phyloP scores from a whole-genome alignment of 2,797 vertebrate species.

The Syngnathus rostellatus region DNA sequence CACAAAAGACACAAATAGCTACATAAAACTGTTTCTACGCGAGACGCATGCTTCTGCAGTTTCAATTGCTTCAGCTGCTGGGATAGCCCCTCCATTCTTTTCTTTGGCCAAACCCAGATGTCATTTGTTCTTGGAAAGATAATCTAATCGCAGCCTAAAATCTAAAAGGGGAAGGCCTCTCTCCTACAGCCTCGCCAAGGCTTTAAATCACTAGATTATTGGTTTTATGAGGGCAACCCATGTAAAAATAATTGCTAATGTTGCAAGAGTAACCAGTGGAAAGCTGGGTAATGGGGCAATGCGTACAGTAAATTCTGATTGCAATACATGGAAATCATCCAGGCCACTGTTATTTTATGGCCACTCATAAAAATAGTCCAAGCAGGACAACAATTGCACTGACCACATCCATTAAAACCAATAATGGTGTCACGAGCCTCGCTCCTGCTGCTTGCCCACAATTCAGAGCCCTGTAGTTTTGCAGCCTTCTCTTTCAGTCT shows the following conservation, averaged over 20 bases:
- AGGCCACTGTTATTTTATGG: slow-evolving; percentile 70
- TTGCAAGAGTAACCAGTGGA: slow-evolving; percentile 74
- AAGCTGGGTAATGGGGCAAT: slow-evolving; percentile 77
- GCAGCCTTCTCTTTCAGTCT: not conserved
- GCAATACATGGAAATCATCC: slow-evolving; percentile 75
- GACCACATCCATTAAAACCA: slow-evolving; percentile 62
- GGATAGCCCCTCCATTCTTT: slow-evolving; percentile 15
- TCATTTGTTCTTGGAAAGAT: slow-evolving; percentile 58
- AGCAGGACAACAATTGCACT: slow-evolving; percentile 58
- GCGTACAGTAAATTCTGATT: slow-evolving; percentile 71
- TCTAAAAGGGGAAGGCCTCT: slow-evolving; percentile 31
- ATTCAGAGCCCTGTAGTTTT: slow-evolving; percentile 8
- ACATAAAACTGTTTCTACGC: not conserved
- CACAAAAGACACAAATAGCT: not conserved
- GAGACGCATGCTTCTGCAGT: not conserved
- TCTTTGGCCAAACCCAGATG: slow-evolving; percentile 47
- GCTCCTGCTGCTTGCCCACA: slow-evolving; percentile 39
- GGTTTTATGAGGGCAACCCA: slow-evolving; percentile 70
- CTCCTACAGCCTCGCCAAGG: slow-evolving; percentile 32
- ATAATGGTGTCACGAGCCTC: slow-evolving; percentile 47
- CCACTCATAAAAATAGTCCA: slow-evolving; percentile 65
- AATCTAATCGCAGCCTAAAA: slow-evolving; percentile 56
- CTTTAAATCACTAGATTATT: slow-evolving; percentile 76
- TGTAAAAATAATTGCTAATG: slow-evolving; percentile 80
- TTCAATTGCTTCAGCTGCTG: slow-evolving; percentile 20